Base-by-base conservation (phyloP, 2,888 invertebrate species). In the Quadroppia sp. region DNA sequence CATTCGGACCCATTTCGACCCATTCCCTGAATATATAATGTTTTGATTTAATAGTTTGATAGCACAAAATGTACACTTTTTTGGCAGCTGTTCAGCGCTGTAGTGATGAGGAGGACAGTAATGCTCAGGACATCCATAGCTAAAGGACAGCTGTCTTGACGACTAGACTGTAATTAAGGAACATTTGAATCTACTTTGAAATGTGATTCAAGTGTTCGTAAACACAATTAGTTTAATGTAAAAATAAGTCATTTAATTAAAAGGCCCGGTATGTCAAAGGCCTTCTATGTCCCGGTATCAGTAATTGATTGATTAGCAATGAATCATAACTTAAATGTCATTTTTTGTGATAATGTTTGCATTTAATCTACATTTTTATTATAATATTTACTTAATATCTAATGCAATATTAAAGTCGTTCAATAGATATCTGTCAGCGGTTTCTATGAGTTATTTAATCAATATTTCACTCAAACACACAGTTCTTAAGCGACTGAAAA, bases 11-110 rank as follows among this genome's bases (percentile, higher is more conserved):
- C 59, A 9, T n/a, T 50, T 59, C 17, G 30, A 30, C 30, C 59
- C 30, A 59, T 59, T 59, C 30, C 1, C n/a, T 50, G 20, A 3
- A 23, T 23, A 50, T n/a, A 45, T 20, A 20, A 59, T 36, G 36
- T 36, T 64, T n/a, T 64, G 36, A 64, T 64, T 64, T 64, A 36
- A 64, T 64, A 36, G 30, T n/a, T 64, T 64, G 40, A 64, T 64
- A 36, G 36, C 6, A 36, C 4, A 64, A 64, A 59, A 59, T 30
- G 40, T 9, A 17, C 2, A 64, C 30, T 64, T 17, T 28, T 64
- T n/a, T 20, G 23, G 36, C 64, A 64, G 64, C 64, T 64, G 64
- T 64, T 64, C 30, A 4, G 30, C 23, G 23, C 53, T 9, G 15
- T 45, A 45, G 45, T 15, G 45, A 15, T 2, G 9, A 2, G 6